These are phyloP conservation scores for Zygaena filipendulae DNA, from an alignment of 2,888 invertebrate genomes.

Conservation along the genomic window DNA sequence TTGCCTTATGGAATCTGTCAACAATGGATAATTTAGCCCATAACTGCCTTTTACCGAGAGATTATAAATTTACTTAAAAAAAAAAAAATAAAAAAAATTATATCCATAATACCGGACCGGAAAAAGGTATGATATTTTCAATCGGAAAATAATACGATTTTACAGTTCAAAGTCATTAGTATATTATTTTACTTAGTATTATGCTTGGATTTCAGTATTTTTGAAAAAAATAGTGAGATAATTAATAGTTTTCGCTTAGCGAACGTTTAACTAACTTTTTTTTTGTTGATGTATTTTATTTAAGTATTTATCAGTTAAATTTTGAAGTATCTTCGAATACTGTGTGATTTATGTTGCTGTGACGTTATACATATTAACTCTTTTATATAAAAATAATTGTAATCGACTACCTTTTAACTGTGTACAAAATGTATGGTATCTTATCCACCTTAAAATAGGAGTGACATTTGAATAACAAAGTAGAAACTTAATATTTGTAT, in stretches of 20 bases:
- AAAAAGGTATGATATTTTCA: slow-evolving; percentile 13
- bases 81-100: too few species aligned
- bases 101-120: slow-evolving; percentile 9
- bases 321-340: slow-evolving; percentile 45
- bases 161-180: too few species aligned
- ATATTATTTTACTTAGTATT: slow-evolving; percentile 17
- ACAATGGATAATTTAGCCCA: too few species aligned
- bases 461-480: too few species aligned
- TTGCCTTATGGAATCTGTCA: too few species aligned
- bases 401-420: neutral
- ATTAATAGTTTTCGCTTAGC: slow-evolving; percentile 46
- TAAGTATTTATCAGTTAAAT: slow-evolving; percentile 30
- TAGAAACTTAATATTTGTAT: too few species aligned
- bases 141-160: too few species aligned
- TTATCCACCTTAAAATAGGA: slow-evolving; percentile 9
- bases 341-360: slow-evolving; percentile 61
- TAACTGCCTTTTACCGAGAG: too few species aligned
- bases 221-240: slow-evolving; percentile 37
- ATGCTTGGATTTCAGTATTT: slow-evolving; percentile 25
- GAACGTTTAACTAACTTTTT: slow-evolving; percentile 34
- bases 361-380: slow-evolving; percentile 31
- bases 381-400: too few species aligned
- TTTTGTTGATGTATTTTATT: slow-evolving; percentile 29
- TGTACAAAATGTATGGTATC: slow-evolving; percentile 19
- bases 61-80: too few species aligned